phyloP scores from a whole-genome alignment of 2,113 vertebrate species.

The Pachyramphus minor region DNA sequence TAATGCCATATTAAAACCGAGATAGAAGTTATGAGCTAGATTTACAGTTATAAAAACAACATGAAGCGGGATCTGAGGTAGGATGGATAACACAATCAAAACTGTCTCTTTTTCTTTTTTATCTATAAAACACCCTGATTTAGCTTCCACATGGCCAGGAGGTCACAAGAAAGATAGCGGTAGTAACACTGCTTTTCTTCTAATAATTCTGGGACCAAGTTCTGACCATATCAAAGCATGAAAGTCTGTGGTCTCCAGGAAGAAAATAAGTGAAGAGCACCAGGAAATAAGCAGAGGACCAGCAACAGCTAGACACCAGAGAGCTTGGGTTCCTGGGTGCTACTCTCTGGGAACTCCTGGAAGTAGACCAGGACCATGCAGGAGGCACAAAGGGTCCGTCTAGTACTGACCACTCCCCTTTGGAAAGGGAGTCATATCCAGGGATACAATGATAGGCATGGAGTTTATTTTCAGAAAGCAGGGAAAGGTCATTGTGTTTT shows the following conservation, averaged over 20 bases:
- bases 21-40: background rate
- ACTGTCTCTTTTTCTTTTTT: background rate
- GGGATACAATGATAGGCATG: fast-evolving
- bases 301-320: background rate
- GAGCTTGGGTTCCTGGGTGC: background rate
- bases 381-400: background rate
- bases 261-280: background rate
- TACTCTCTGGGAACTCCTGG: background rate
- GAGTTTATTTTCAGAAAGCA: background rate
- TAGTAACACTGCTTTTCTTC: background rate
- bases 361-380: background rate
- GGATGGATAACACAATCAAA: background rate
- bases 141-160: background rate
- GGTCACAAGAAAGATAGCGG: background rate
- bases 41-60: background rate
- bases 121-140: background rate
- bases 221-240: background rate
- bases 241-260: background rate
- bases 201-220: background rate
- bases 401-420: background rate
- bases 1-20: background rate
- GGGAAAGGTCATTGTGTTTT: background rate
- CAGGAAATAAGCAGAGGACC: background rate
- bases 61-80: background rate
- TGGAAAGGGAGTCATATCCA: background rate